phyloP scores from a whole-genome alignment of 2,888 invertebrate species.

The Morpho deidamia region DNA sequence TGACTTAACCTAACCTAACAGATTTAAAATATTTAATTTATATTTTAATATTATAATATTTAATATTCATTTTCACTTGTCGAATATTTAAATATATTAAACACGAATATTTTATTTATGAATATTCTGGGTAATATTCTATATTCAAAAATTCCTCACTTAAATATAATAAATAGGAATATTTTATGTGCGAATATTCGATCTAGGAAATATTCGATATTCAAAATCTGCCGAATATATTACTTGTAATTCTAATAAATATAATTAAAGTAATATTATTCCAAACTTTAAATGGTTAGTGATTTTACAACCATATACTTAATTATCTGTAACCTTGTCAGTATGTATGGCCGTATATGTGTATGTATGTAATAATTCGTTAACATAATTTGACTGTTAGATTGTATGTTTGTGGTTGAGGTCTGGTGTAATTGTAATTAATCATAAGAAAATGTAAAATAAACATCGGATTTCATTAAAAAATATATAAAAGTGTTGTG shows the following conservation, averaged over 20 bases:
- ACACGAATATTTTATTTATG: not conserved
- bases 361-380: conserved; percentile 28
- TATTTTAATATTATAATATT: too few species aligned
- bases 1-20: too few species aligned
- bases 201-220: not conserved
- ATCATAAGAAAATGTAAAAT: conserved; percentile 53
- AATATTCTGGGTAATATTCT: not conserved
- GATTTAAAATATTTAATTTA: too few species aligned
- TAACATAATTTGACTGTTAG: conserved; percentile 28
- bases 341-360: conserved; percentile 12
- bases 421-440: conserved; percentile 59
- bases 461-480: conserved; percentile 70
- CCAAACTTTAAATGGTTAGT: conserved; percentile 22
- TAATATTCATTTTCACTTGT: too few species aligned
- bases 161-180: not conserved
- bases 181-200: not conserved
- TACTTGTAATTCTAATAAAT: not conserved
- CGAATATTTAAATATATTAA: too few species aligned
- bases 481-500: conserved; percentile 39
- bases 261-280: conserved; percentile 1
- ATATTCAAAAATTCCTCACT: not conserved
- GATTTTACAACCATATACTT: conserved; percentile 22
- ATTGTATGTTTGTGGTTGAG: conserved; percentile 31
- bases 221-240: not conserved
- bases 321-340: conserved; percentile 13